Percentiles rank a stretch among this genome's conserved stretches.
These are phyloP conservation scores for Hydrolagus affinis DNA, from an alignment of 2,113 vertebrate genomes.

Conservation along the genomic window DNA sequence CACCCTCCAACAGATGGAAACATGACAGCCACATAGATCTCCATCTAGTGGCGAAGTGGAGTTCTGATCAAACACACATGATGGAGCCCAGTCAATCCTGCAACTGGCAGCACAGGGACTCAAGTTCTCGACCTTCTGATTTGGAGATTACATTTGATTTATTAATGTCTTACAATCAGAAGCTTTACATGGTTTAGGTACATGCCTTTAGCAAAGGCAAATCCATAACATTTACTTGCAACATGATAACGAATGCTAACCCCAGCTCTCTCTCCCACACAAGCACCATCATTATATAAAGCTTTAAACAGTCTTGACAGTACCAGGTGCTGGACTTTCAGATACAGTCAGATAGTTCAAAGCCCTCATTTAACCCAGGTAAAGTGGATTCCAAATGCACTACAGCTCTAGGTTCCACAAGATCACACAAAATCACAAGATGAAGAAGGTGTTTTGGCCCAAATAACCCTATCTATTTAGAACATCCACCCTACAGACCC, in stretches of 20 bases:
- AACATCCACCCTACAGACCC: too few species aligned
- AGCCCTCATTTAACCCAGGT: not conserved
- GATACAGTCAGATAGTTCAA: not conserved
- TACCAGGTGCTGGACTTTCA: not conserved
- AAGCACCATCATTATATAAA: not conserved
- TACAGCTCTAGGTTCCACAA: too few species aligned
- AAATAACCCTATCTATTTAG: too few species aligned
- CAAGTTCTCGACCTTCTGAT: not conserved
- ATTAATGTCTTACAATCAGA: not conserved
- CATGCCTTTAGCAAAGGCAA: not conserved
- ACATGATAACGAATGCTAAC: not conserved
- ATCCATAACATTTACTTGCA: not conserved
- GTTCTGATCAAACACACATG: not conserved
- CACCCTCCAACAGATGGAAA: not conserved
- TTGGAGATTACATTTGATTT: not conserved
- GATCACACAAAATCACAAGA: too few species aligned
- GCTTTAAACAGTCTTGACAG: not conserved
- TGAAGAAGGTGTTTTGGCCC: too few species aligned
- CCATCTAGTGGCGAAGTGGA: not conserved
- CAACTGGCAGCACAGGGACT: not conserved
- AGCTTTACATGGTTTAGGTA: not conserved
- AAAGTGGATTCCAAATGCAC: slow-evolving; percentile 14
- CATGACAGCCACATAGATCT: not conserved
- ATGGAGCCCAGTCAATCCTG: too few species aligned
- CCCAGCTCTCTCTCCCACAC: not conserved